phyloP scores from a whole-genome alignment of 1,140 invertebrate genomes.

The Colletes latitarsis region DNA sequence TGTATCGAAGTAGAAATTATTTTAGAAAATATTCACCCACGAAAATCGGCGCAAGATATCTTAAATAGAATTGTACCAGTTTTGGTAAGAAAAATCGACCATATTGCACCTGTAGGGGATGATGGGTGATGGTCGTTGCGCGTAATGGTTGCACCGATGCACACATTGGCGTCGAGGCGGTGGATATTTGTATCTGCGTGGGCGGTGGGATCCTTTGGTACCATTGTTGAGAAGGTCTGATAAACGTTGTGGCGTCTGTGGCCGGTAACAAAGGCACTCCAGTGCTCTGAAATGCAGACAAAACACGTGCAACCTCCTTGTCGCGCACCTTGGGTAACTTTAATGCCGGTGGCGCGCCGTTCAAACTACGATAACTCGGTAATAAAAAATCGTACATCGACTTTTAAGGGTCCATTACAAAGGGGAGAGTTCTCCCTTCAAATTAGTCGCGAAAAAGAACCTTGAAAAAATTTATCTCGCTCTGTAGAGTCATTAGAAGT shows the following conservation, averaged over 20 bases:
- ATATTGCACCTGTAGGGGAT: conserved; percentile 45
- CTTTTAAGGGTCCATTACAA: too few relatives aligned
- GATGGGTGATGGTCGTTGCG: conserved; percentile 39
- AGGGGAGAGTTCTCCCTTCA: too few relatives aligned
- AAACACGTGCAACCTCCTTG: background rate
- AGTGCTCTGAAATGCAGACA: conserved; percentile 65
- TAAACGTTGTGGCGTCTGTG: conserved; percentile 64
- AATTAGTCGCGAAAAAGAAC: too few relatives aligned
- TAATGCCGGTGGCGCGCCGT: too few relatives aligned
- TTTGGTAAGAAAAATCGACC: background rate
- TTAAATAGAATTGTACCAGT: background rate
- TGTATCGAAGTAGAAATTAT: too few relatives aligned
- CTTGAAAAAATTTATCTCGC: too few relatives aligned
- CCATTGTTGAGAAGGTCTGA: conserved; percentile 71
- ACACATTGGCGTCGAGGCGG: conserved; percentile 58
- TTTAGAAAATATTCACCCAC: too few relatives aligned
- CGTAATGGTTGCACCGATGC: conserved; percentile 50
- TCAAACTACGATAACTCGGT: too few relatives aligned
- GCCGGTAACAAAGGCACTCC: conserved; percentile 70
- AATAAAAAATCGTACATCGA: too few relatives aligned
- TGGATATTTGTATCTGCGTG: conserved; percentile 69
- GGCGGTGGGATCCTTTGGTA: conserved; percentile 65
- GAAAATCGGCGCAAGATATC: too few relatives aligned
- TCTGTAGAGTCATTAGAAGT: too few relatives aligned
- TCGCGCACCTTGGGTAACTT: too few relatives aligned